Evolutionary conservation across 2,113 vertebrate genomes (phyloP), one percentile per base, ranked within the genome.

Genomic region (Scolopax mira): DNA sequence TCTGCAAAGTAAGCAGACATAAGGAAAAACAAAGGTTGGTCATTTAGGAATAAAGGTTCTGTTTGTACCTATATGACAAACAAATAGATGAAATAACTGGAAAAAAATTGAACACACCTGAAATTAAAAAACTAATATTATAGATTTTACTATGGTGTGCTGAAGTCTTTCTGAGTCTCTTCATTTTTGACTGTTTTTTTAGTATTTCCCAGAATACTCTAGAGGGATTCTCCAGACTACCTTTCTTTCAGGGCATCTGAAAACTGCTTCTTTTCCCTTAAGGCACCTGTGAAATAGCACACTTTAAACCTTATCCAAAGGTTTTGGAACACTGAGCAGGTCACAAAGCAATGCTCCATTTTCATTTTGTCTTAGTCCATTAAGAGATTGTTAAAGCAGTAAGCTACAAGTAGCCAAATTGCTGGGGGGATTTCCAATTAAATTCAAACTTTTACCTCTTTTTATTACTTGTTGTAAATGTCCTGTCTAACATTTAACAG

Each of bases 221-320:
- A 57, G 85, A 70, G 64, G 4, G 48, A 37, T 88, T 92, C 67
- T 92, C 49, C 71, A 73, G n/a, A 37, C 78, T 69, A 16, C 30
- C 23, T 84, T 83, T 61, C 39, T 61, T 82, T 46, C 35, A 39
- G 37, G 18, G 8, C 60, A 12, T 55, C 54, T 90, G 49, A 60
- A 95, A 95, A 84, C 41, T 66, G 41, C 44, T 92, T 79, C 27
- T 92, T 88, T 88, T 86, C 71, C 64, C 70, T 89, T 52, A 52
- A 66, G 75, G 58, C 64, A 58, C 31, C 37, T 72, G 37, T 81
- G 75, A 92, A 93, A 92, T 42, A 62, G 23, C 35, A 73, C 37
- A 55, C 58, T 85, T 84, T 23, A 78, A 90, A 61, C 67, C 48
- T 71, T 54, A 67, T 46, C 37, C 39, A 49, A 80, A 94, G 49